Conservation (phyloP, 2,888 invertebrate genomes). For the Calliopum simillimum region DNA sequence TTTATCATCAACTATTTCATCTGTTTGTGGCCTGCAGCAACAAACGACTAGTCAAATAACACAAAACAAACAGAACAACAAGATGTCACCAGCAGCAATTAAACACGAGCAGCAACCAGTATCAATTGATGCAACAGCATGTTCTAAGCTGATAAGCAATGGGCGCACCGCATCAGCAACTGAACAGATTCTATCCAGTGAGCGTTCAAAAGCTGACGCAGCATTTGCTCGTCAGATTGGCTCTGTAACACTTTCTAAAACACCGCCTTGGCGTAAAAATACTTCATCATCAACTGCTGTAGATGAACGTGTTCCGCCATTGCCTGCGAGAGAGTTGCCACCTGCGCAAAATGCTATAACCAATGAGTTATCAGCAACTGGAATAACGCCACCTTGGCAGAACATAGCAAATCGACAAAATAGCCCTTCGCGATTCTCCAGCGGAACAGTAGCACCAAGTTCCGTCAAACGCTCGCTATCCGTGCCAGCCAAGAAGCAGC, state of each 20-base stretch:
- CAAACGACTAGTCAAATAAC: constrained; percentile 28
- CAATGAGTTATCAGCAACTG: not conserved
- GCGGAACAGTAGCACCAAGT: constrained; percentile 14
- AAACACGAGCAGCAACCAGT: constrained; percentile 44
- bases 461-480: constrained; percentile 42
- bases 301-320: constrained; percentile 53
- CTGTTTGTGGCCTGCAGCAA: constrained; percentile 48
- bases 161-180: constrained; percentile 24
- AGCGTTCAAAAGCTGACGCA: not conserved
- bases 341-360: constrained; percentile 36
- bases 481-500: constrained; percentile 66
- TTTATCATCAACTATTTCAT: constrained; percentile 29
- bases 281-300: not conserved
- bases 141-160: constrained; percentile 37
- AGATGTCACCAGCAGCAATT: constrained; percentile 48
- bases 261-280: constrained; percentile 32
- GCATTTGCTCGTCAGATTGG: constrained; percentile 20
- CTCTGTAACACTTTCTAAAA: constrained; percentile 23
- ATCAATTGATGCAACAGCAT: constrained; percentile 39
- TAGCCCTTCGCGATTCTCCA: not conserved
- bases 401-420: constrained; percentile 30
- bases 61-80: constrained; percentile 48
- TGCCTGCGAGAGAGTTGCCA: constrained; percentile 50
- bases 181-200: not conserved
- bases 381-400: constrained; percentile 10